phyloP scores from a whole-genome alignment of 2,888 invertebrate species.

The Agrotis puta region DNA sequence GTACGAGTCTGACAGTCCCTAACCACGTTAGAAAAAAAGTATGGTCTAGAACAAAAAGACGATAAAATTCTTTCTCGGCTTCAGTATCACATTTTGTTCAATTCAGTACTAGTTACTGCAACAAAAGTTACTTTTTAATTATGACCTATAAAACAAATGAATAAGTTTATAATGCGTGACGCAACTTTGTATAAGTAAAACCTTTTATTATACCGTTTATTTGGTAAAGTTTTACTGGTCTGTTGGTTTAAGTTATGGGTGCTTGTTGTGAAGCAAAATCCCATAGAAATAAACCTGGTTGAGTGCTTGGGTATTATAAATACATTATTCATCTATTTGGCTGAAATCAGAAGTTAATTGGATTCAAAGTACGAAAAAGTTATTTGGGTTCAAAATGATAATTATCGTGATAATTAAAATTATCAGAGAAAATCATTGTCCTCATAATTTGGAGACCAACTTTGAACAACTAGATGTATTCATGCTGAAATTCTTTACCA shows the following conservation, averaged over 20 bases:
- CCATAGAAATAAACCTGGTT: constrained; percentile 16
- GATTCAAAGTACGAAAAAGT: too few relatives aligned
- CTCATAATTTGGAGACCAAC: too few relatives aligned
- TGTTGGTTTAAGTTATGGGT: constrained; percentile 45
- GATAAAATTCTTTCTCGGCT: not conserved
- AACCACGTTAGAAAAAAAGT: too few relatives aligned
- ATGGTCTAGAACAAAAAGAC: too few relatives aligned
- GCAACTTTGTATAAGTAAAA: constrained; percentile 24
- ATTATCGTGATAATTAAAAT: too few relatives aligned
- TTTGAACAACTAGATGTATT: too few relatives aligned
- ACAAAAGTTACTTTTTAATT: constrained; percentile 42
- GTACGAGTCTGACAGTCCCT: too few relatives aligned
- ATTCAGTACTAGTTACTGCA: constrained; percentile 14
- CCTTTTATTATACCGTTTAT: constrained; percentile 49
- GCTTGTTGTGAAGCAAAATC: constrained; percentile 22
- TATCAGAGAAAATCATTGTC: too few relatives aligned
- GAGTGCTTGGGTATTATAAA: not conserved
- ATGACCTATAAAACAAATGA: constrained; percentile 53
- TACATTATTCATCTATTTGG: too few relatives aligned
- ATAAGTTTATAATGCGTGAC: constrained; percentile 59
- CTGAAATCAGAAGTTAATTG: not conserved
- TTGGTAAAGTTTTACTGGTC: constrained; percentile 54
- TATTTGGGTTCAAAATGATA: too few relatives aligned
- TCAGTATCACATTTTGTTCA: constrained; percentile 2
- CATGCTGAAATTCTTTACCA: too few relatives aligned